phyloP scores from a whole-genome alignment of 1,140 invertebrate genomes.

The Trinorchestia longiramus region DNA sequence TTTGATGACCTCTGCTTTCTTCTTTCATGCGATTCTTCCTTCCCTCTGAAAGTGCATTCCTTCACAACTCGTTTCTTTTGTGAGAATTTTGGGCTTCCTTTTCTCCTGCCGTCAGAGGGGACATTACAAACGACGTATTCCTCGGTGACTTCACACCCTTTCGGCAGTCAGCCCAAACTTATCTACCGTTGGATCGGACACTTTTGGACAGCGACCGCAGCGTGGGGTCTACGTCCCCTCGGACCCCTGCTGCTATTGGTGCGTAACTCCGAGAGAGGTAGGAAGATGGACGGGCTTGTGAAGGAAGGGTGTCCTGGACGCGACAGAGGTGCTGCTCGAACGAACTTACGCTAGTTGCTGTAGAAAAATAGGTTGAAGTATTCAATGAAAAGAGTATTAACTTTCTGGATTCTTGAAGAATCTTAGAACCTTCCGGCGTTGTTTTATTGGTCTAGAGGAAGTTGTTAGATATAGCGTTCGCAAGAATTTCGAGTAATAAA shows the following conservation, averaged over 20 bases:
- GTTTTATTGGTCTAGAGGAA: not conserved
- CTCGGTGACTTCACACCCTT: conserved; percentile 26
- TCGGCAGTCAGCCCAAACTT: not conserved
- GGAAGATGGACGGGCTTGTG: not conserved
- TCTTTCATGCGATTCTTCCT: too few relatives aligned
- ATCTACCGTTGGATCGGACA: conserved; percentile 20
- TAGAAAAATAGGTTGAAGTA: not conserved
- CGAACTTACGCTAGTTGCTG: not conserved
- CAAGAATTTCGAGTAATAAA: too few relatives aligned
- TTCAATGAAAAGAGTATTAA: not conserved
- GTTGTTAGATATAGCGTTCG: too few relatives aligned
- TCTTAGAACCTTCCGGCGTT: too few relatives aligned
- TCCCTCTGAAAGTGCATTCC: too few relatives aligned
- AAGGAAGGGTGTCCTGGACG: not conserved
- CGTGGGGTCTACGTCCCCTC: not conserved
- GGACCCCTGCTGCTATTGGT: not conserved
- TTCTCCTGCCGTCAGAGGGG: not conserved
- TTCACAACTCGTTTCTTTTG: too few relatives aligned
- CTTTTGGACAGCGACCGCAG: not conserved
- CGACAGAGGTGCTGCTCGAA: not conserved
- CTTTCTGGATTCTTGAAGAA: too few relatives aligned
- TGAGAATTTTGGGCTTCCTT: too few relatives aligned
- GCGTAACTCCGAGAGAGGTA: not conserved
- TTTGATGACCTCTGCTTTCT: too few relatives aligned
- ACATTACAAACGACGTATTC: conserved; percentile 8